These are phyloP conservation scores for Brotula barbata DNA, from an alignment of 2,797 vertebrate species.

Conservation along the genomic window DNA sequence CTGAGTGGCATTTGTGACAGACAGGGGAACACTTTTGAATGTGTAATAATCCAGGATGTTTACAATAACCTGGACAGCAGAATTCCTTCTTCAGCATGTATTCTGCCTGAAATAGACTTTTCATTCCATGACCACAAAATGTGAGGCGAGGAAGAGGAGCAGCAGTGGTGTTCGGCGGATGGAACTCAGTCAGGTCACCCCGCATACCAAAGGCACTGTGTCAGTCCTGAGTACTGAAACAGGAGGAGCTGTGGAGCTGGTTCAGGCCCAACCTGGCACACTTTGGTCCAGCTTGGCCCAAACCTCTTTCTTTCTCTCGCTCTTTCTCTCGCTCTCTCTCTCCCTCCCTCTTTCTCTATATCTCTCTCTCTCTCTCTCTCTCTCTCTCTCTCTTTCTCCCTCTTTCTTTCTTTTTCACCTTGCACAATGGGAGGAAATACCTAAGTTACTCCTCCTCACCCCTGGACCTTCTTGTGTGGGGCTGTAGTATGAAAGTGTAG, in stretches of 20 bases:
- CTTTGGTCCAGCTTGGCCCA: constrained; percentile 53
- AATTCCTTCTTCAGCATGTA: constrained; percentile 56
- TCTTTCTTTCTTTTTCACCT: constrained; percentile 13
- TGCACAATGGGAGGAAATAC: constrained; percentile 80
- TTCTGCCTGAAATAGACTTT: constrained; percentile 50
- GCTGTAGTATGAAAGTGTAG: constrained; percentile 34
- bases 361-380: too few relatives aligned
- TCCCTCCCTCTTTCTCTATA: too few relatives aligned
- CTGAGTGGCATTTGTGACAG: constrained; percentile 17
- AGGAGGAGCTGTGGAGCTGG: constrained; percentile 62
- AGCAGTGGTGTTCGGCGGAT: constrained; percentile 53
- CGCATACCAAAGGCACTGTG: constrained; percentile 70
- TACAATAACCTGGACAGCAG: constrained; percentile 37
- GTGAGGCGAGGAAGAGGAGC: constrained; percentile 47
- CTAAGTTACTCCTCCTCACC: constrained; percentile 59
- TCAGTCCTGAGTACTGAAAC: constrained; percentile 63
- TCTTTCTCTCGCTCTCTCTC: too few relatives aligned
- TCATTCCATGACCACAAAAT: constrained; percentile 55
- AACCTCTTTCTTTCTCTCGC: constrained; percentile 8
- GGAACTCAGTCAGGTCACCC: constrained; percentile 70
- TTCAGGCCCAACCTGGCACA: constrained; percentile 57
- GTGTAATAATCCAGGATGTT: constrained; percentile 54
- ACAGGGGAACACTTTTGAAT: constrained; percentile 41
- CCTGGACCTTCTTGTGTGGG: constrained; percentile 53
- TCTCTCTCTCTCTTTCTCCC: neutral